These are phyloP conservation scores for Pampusana beccarii DNA, from an alignment of 2,113 vertebrate species.

Conservation along the genomic window DNA sequence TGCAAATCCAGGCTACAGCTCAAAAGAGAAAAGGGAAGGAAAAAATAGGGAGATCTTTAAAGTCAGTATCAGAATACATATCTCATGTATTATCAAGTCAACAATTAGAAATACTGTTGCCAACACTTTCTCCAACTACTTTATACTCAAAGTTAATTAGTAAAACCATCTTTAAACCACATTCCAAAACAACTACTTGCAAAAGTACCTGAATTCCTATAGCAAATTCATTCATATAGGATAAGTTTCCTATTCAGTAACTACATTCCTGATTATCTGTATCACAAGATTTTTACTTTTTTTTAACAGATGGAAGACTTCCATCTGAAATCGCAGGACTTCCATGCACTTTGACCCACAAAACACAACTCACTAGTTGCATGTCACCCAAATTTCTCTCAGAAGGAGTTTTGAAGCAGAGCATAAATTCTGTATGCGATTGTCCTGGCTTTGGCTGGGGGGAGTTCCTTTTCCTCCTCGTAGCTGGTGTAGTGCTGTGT, in stretches of 20 bases:
- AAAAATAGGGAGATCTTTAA: neutral
- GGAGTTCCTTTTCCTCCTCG: no score
- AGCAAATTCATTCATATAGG: neutral
- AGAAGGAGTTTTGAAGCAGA: neutral
- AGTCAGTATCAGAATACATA: neutral
- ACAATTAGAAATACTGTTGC: neutral
- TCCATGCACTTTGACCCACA: neutral
- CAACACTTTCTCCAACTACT: neutral
- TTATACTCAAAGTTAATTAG: neutral
- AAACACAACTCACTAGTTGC: neutral
- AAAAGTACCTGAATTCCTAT: neutral
- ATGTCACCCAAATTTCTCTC: neutral
- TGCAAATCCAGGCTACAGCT: constrained; percentile 48
- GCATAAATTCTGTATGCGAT: neutral
- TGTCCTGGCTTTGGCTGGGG: no score
- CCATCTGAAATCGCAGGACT: neutral
- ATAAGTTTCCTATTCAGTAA: neutral
- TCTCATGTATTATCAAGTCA: neutral
- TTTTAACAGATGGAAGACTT: neutral
- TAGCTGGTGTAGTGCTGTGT: no score
- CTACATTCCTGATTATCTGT: neutral
- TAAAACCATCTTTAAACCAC: neutral
- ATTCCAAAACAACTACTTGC: neutral
- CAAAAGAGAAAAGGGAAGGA: constrained; percentile 41
- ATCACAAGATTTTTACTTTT: neutral